Evolutionary conservation across 2,797 vertebrate genomes (phyloP).

Genomic region (Rachycentron canadum): DNA sequence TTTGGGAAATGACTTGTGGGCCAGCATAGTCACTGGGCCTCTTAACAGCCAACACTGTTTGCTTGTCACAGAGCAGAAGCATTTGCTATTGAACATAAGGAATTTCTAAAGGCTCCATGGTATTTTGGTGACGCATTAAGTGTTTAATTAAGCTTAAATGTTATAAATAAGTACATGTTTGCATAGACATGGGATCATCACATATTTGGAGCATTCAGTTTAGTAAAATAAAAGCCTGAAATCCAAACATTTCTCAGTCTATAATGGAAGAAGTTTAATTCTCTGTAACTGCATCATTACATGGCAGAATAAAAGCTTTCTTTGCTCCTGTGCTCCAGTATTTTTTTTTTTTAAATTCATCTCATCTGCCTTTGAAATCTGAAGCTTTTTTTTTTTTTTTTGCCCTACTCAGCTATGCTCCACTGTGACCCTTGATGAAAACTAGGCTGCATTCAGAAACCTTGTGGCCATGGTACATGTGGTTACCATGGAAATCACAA

Average conservation of each 20-base stretch:
- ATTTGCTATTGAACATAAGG: background rate
- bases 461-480: constrained; percentile 59
- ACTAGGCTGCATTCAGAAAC: constrained; percentile 63
- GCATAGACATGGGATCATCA: background rate
- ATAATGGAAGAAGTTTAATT: background rate
- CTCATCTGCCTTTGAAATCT: constrained; percentile 25
- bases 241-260: background rate
- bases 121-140: background rate
- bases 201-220: background rate
- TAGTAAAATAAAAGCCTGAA: background rate
- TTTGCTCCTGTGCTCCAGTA: background rate
- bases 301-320: constrained; percentile 5
- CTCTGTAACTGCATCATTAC: background rate
- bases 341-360: background rate
- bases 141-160: background rate
- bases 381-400: constrained; percentile 5
- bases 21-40: background rate
- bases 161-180: background rate
- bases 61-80: background rate
- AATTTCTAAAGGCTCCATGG: background rate
- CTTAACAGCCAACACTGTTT: background rate
- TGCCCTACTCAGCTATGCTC: constrained; percentile 29
- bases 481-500: constrained; percentile 81
- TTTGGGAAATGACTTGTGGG: constrained; percentile 28
- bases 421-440: constrained; percentile 56